Conservation (phyloP, 1,140 invertebrate genomes). For the Tribolium madens region DNA sequence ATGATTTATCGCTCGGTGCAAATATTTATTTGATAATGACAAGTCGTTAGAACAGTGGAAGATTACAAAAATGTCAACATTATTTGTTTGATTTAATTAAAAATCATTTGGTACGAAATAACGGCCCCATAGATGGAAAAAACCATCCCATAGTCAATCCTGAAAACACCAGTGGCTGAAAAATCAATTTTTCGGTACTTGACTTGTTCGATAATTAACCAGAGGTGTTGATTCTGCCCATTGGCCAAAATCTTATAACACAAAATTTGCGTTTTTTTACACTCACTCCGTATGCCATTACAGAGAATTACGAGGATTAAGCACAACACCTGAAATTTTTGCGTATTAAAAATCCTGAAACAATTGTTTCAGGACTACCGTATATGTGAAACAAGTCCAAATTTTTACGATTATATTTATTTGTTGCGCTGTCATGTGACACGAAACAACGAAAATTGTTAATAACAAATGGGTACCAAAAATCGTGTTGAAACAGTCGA, state of each 20-base stretch:
- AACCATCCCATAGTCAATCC: neutral
- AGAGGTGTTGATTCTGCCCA: neutral
- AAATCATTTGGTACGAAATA: neutral
- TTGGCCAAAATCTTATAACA: neutral
- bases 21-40: constrained; percentile 10
- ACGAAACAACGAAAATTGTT: too few relatives aligned
- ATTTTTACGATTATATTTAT: too few relatives aligned
- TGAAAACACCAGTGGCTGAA: neutral
- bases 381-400: too few relatives aligned
- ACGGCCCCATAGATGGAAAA: neutral
- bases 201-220: neutral
- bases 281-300: neutral
- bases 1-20: neutral
- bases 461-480: too few relatives aligned
- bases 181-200: neutral
- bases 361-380: too few relatives aligned
- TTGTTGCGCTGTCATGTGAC: too few relatives aligned
- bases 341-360: neutral
- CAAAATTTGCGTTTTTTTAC: neutral
- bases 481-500: too few relatives aligned
- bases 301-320: neutral
- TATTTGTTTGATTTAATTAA: neutral
- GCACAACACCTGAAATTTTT: neutral
- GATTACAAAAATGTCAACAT: neutral
- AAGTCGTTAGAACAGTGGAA: neutral